A percentile compares a stretch with the other conserved stretches of the same genome.
phyloP scores from a whole-genome alignment of 2,888 invertebrate genomes.

The Tortricodes alternella region DNA sequence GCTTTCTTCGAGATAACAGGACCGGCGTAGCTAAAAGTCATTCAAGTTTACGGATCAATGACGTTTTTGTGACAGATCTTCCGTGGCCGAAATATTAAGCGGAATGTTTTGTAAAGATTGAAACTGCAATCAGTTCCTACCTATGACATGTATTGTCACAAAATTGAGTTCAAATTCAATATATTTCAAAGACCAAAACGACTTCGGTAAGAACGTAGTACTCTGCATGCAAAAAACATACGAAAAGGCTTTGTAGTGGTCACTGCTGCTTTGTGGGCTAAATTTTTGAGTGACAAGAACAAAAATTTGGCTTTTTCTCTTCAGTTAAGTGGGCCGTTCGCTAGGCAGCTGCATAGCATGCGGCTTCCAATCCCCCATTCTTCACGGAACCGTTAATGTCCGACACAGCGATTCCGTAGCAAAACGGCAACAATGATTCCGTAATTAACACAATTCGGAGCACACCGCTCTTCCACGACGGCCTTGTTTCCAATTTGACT shows the following conservation, averaged over 20 bases:
- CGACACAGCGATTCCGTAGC: conserved; percentile 56
- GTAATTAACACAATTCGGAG: conserved; percentile 72
- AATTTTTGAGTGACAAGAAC: conserved; percentile 1
- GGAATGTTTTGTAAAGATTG: conserved; percentile 13
- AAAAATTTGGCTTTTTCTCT: conserved; percentile 3
- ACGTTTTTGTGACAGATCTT: conserved; percentile 5
- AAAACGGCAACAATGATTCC: conserved; percentile 60
- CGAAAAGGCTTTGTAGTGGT: background rate
- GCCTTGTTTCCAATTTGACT: conserved; percentile 75
- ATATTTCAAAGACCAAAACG: conserved; percentile 13
- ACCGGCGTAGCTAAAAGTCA: conserved; percentile 38
- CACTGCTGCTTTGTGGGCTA: background rate
- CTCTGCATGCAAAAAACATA: conserved; percentile 14
- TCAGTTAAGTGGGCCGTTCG: conserved; percentile 38
- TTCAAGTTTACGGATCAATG: conserved; percentile 30
- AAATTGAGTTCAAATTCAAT: conserved; percentile 3
- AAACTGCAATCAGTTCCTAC: conserved; percentile 16
- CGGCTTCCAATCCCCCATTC: conserved; percentile 51
- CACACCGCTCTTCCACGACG: conserved; percentile 64
- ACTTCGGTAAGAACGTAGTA: background rate
- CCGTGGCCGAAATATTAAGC: conserved; percentile 6
- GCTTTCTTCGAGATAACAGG: conserved; percentile 54
- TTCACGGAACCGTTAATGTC: conserved; percentile 59
- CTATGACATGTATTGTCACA: conserved; percentile 17
- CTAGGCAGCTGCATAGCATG: conserved; percentile 60